Conservation (phyloP, 2,888 invertebrate species). For the Cryptophagus acutangulus region DNA sequence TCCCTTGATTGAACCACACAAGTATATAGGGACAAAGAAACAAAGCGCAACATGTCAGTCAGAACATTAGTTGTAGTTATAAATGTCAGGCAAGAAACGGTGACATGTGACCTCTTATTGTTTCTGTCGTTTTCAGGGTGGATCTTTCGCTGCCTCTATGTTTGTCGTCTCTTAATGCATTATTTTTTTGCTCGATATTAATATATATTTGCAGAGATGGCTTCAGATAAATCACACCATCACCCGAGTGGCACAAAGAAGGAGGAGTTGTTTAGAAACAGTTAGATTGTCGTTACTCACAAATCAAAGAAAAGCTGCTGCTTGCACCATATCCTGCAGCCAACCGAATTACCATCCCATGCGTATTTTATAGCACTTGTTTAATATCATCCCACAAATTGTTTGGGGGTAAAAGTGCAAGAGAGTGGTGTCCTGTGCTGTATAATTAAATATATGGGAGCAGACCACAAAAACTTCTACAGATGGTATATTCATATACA, state of each 20-base stretch:
- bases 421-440: no score
- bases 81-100: constrained; percentile 38
- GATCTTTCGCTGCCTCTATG: no score
- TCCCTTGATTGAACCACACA: constrained; percentile 39
- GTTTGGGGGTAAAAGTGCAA: no score
- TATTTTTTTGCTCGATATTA: constrained; percentile 38
- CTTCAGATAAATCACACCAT: no score
- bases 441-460: no score
- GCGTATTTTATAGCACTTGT: no score
- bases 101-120: constrained; percentile 42
- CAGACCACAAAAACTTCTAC: constrained; percentile 28
- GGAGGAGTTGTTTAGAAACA: no score
- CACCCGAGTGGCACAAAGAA: not conserved
- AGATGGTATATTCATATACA: constrained; percentile 28
- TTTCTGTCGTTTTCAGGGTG: constrained; percentile 36
- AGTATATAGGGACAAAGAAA: constrained; percentile 29
- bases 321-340: no score
- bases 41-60: constrained; percentile 42
- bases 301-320: no score
- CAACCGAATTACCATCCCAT: no score
- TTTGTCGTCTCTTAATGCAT: constrained; percentile 33
- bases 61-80: constrained; percentile 42
- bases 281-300: no score
- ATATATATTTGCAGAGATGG: constrained; percentile 30
- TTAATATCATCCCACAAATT: no score